phyloP scores from a whole-genome alignment of 1,140 invertebrate species.

The Drosophila mayri region DNA sequence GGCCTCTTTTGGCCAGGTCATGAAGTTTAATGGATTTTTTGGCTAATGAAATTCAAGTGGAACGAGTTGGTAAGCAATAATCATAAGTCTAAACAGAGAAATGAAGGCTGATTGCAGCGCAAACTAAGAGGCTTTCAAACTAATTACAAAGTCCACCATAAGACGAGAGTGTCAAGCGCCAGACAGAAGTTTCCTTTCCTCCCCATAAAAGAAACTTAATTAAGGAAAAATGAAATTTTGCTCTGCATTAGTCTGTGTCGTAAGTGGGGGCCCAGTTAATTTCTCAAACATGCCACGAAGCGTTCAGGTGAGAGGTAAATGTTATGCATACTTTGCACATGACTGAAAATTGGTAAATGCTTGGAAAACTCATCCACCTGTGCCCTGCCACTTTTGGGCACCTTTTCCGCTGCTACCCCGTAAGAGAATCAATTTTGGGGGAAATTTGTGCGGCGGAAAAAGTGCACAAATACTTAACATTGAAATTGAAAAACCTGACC shows the following conservation, averaged over 20 bases:
- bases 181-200: conserved; percentile 9
- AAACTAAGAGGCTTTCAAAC: conserved; percentile 22
- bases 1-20: conserved; percentile 5
- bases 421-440: conserved; percentile 59
- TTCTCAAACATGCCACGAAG: conserved; percentile 41
- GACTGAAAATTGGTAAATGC: conserved; percentile 50
- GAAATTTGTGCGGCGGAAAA: conserved; percentile 18
- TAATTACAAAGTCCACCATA: conserved; percentile 25
- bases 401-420: background rate
- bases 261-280: conserved; percentile 36
- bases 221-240: conserved; percentile 25
- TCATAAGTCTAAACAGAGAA: conserved; percentile 12
- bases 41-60: conserved; percentile 33
- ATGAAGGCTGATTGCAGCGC: conserved; percentile 16
- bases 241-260: conserved; percentile 40
- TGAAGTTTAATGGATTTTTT: conserved; percentile 41
- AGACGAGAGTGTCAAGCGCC: conserved; percentile 16
- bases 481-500: conserved; percentile 41
- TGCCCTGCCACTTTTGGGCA: conserved; percentile 3
- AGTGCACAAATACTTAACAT: conserved; percentile 20
- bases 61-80: conserved; percentile 15
- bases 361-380: conserved; percentile 39
- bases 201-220: conserved; percentile 28
- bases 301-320: conserved; percentile 24
- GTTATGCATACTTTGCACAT: conserved; percentile 49